Evolutionary conservation across 1,140 invertebrate genomes (phyloP).

Genomic region (Nephotettix cincticeps): DNA sequence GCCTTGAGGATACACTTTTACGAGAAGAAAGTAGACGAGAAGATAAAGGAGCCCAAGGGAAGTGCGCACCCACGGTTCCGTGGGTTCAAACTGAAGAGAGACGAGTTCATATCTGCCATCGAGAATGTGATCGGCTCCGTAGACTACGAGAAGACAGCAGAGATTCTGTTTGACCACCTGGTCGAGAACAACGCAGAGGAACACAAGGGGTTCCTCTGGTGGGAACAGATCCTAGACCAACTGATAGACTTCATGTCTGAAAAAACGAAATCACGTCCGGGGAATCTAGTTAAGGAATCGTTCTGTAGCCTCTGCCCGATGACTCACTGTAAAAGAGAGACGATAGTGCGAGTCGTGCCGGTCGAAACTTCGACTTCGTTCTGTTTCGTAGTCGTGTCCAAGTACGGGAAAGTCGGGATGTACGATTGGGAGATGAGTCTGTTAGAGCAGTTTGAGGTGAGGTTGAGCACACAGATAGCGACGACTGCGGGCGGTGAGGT

Average conservation of each 20-base stretch:
- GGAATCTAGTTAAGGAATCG: conserved; percentile 6
- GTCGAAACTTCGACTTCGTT: conserved; percentile 53
- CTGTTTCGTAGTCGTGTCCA: conserved; percentile 54
- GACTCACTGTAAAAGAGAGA: conserved; percentile 49
- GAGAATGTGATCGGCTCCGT: neutral
- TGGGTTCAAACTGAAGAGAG: conserved; percentile 1
- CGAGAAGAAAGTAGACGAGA: neutral
- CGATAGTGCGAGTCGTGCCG: conserved; percentile 53
- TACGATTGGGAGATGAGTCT: conserved; percentile 52
- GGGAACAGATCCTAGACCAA: conserved; percentile 32
- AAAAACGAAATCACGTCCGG: neutral
- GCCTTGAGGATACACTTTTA: neutral
- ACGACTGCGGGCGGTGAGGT: neutral
- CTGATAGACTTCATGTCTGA: conserved; percentile 14
- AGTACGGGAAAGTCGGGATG: conserved; percentile 53
- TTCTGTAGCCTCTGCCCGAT: conserved; percentile 12
- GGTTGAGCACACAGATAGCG: neutral
- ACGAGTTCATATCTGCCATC: neutral
- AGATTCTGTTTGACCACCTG: conserved; percentile 28
- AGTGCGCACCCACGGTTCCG: neutral
- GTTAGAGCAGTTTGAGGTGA: conserved; percentile 51
- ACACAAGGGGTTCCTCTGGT: conserved; percentile 24
- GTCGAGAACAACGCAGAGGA: conserved; percentile 17
- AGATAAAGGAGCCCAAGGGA: neutral
- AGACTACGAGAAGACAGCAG: neutral